Evolutionary conservation across 2,888 invertebrate species (phyloP), one percentile per base, ranked within the genome.

Genomic region (Rhogogaster chlorosoma): DNA sequence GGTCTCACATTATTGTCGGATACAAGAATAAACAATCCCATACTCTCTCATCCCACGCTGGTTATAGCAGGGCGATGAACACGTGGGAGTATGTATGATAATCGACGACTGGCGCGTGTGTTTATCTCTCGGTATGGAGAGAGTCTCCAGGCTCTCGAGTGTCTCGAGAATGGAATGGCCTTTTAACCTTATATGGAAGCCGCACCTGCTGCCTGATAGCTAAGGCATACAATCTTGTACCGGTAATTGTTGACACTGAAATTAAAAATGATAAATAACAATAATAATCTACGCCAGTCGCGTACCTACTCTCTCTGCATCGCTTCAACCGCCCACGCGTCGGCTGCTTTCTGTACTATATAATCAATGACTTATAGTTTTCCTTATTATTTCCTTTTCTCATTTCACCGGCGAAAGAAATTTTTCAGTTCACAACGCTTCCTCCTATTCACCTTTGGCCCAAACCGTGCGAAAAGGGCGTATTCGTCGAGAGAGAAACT

Each of bases 131-230:
- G 57, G 36, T 42, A 49, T 64, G 86, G 87, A 86, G 89, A 86
- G 87, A 85, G 80, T 84, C 83, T 84, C 83, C 78, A 82, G 84
- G 83, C 85, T 84, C 85, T 85, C 64, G 67, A 89, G 90, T 89
- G 88, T 87, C 88, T 80, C 64, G 80, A 64, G 86, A 88, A 85
- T 84, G 87, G 89, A 88, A 88, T 89, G 89, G 90, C 90, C 91
- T 91, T 91, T 92, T 91, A 92, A 92, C 91, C 92, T 91, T 92
- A 92, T 91, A 91, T 89, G 89, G 91, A 86, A 83, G 84, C 86
- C 88, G 91, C 92, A 92, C 92, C 92, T 92, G 92, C 90, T 88
- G 87, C 85, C 86, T 88, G 88, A 88, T 89, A 89, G 88, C 83
- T 18, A 26, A 67, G 67, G 45, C 26, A 67, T 70, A 83, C 42